Percentiles rank a stretch among this genome's conserved stretches.
Conservation (phyloP, 1,140 invertebrate species). For the Stenopsyche tienmushanensis region DNA sequence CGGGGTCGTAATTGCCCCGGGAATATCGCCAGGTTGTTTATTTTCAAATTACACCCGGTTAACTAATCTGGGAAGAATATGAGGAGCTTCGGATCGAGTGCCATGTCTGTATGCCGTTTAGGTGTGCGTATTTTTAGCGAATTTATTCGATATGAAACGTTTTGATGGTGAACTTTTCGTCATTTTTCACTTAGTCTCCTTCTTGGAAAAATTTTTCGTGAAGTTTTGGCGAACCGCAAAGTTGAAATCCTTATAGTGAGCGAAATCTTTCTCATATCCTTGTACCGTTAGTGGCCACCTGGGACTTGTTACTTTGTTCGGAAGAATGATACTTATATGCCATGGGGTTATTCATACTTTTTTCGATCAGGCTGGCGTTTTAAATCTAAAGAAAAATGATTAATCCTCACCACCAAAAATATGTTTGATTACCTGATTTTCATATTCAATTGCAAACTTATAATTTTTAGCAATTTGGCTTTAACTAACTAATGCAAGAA, state of each 20-base stretch:
- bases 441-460: not conserved
- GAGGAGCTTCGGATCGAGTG: no score
- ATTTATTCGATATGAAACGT: not conserved
- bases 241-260: conserved; percentile 7
- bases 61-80: no score
- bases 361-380: no score
- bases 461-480: not conserved
- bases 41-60: no score
- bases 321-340: not conserved
- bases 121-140: no score
- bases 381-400: no score
- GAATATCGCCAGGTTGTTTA: no score
- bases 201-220: not conserved
- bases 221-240: conserved; percentile 11
- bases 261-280: conserved; percentile 6
- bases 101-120: no score
- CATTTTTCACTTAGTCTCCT: conserved; percentile 5
- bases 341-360: not conserved
- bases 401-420: not conserved
- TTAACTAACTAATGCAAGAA: not conserved
- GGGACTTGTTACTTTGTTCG: not conserved
- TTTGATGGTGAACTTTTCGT: not conserved
- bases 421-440: not conserved
- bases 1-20: no score
- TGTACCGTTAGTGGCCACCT: not conserved